Conservation (phyloP, 1,140 invertebrate genomes). For the Gonioctena quinquepunctata region DNA sequence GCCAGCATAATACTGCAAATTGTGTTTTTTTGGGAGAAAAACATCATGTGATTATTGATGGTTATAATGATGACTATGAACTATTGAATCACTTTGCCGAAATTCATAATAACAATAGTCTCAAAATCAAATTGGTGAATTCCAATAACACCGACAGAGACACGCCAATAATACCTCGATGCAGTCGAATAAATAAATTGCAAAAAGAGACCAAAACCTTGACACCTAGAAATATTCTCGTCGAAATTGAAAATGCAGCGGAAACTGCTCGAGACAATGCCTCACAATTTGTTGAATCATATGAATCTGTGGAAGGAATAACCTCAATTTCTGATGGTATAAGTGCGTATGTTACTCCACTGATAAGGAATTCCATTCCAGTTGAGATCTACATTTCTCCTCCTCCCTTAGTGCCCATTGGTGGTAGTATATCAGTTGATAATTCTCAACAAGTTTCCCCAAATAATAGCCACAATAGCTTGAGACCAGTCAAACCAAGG, state of each 20-base stretch:
- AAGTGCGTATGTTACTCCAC: neutral
- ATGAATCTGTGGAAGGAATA: neutral
- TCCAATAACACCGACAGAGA: neutral
- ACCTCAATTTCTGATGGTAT: neutral
- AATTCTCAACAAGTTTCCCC: no score
- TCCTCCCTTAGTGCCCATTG: neutral
- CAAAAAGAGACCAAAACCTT: neutral
- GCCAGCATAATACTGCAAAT: neutral
- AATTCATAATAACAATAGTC: neutral
- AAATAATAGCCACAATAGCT: no score
- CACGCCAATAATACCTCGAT: neutral
- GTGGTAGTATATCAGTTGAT: no score
- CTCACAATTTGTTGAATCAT: neutral
- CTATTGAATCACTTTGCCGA: neutral
- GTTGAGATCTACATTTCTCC: neutral
- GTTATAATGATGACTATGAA: neutral
- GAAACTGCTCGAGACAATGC: neutral
- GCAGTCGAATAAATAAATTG: neutral
- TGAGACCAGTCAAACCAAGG: no score
- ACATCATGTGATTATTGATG: neutral
- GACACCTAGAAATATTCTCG: neutral
- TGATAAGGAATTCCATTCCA: neutral
- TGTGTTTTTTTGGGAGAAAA: neutral
- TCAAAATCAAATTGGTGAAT: neutral
- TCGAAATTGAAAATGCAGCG: neutral